Evolutionary conservation across 2,888 invertebrate species (phyloP).

Genomic region (Dugesia japonica): DNA sequence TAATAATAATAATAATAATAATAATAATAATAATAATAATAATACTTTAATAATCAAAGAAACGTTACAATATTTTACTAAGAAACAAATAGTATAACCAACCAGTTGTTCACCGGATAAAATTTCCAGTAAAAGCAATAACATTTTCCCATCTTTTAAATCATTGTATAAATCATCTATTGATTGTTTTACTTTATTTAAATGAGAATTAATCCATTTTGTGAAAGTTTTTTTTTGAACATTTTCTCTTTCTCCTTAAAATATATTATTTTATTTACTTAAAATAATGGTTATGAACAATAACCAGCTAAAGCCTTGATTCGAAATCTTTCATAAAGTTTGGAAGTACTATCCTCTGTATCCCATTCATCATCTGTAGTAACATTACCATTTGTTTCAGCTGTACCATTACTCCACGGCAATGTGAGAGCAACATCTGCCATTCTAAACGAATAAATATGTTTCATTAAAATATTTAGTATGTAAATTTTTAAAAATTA

Average conservation of each 20-base stretch:
- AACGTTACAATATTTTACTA: too few relatives aligned
- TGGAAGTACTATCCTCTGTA: background rate
- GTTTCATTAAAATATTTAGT: too few relatives aligned
- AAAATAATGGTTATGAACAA: background rate
- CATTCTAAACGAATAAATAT: background rate
- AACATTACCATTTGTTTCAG: background rate
- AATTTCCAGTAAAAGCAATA: slow-evolving; percentile 80
- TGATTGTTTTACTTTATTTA: slow-evolving; percentile 78
- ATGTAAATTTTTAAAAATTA: too few relatives aligned
- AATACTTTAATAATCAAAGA: too few relatives aligned
- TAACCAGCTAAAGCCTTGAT: background rate
- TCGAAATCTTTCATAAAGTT: background rate
- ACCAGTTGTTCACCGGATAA: slow-evolving; percentile 68
- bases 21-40: too few relatives aligned
- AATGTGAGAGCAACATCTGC: background rate
- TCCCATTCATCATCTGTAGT: background rate
- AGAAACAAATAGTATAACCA: too few relatives aligned
- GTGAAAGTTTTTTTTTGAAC: slow-evolving; percentile 97
- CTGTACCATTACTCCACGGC: background rate
- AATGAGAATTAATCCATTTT: slow-evolving; percentile 96
- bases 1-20: too few relatives aligned
- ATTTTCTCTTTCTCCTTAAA: slow-evolving; percentile 73
- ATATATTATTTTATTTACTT: background rate
- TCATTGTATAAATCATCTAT: slow-evolving; percentile 85
- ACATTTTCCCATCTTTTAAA: slow-evolving; percentile 83